Conservation (phyloP, 2,888 invertebrate species). For the Calliphora vomitoria region DNA sequence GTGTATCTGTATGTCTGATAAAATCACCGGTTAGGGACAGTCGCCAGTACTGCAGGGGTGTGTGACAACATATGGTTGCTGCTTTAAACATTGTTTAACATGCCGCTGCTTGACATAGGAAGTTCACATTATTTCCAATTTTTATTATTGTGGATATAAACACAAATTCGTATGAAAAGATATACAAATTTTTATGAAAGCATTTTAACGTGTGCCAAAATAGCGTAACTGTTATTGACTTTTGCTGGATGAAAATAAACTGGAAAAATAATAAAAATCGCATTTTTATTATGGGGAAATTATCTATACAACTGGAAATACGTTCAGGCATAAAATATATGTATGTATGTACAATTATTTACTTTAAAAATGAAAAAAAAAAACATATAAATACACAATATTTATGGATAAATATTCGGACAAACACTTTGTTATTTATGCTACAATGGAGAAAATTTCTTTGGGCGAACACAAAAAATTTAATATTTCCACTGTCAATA, state of each 20-base stretch:
- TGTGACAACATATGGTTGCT: slow-evolving; percentile 30
- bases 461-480: no score
- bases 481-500: no score
- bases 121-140: slow-evolving; percentile 21
- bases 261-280: slow-evolving; percentile 47
- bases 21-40: no score
- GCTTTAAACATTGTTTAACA: slow-evolving; percentile 34
- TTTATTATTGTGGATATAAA: neutral
- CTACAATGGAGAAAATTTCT: no score
- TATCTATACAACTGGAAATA: slow-evolving; percentile 35
- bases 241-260: slow-evolving; percentile 15
- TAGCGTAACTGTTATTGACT: slow-evolving; percentile 23
- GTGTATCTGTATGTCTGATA: no score
- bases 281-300: slow-evolving; percentile 42
- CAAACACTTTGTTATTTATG: no score
- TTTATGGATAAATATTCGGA: no score
- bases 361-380: no score
- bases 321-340: neutral
- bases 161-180: neutral
- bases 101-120: slow-evolving; percentile 5
- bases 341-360: neutral
- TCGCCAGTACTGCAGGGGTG: no score
- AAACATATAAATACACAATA: no score
- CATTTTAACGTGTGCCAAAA: slow-evolving; percentile 28
- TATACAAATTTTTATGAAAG: neutral